Conservation (phyloP, 2,797 vertebrate species). For the Ispidina lecontei region DNA sequence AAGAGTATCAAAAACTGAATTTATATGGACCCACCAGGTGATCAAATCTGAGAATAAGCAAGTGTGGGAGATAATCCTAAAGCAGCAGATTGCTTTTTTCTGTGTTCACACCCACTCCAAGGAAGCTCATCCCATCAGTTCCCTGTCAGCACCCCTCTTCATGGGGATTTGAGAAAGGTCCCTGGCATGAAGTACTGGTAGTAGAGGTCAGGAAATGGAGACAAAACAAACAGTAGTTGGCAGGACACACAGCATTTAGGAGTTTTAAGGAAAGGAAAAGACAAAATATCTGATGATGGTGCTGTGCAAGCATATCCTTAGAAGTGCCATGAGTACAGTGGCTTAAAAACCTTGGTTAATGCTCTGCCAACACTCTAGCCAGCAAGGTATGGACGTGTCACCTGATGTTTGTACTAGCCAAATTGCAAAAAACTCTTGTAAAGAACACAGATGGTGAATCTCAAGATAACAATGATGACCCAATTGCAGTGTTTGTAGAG, state of each 20-base stretch:
- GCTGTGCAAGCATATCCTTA: not conserved
- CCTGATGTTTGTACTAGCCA: not conserved
- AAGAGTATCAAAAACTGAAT: not conserved
- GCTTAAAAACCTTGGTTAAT: not conserved
- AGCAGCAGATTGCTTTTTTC: not conserved
- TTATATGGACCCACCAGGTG: not conserved
- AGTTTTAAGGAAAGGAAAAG: not conserved
- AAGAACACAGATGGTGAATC: not conserved
- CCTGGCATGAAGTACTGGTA: not conserved
- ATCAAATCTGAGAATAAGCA: not conserved
- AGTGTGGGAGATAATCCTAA: not conserved
- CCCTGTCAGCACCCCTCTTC: not conserved
- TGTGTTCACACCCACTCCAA: not conserved
- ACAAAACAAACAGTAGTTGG: not conserved
- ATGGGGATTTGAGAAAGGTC: not conserved
- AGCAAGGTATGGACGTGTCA: not conserved
- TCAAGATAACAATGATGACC: not conserved
- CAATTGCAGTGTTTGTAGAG: not conserved
- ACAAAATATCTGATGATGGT: not conserved
- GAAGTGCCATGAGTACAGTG: not conserved
- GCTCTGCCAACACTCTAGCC: not conserved
- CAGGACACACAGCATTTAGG: not conserved
- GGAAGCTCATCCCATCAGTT: not conserved
- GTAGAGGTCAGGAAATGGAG: not conserved
- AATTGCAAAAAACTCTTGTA: not conserved